A percentile compares a stretch with the other conserved stretches of the same genome.
phyloP scores from a whole-genome alignment of 2,888 invertebrate genomes.

The Torymus auratus region DNA sequence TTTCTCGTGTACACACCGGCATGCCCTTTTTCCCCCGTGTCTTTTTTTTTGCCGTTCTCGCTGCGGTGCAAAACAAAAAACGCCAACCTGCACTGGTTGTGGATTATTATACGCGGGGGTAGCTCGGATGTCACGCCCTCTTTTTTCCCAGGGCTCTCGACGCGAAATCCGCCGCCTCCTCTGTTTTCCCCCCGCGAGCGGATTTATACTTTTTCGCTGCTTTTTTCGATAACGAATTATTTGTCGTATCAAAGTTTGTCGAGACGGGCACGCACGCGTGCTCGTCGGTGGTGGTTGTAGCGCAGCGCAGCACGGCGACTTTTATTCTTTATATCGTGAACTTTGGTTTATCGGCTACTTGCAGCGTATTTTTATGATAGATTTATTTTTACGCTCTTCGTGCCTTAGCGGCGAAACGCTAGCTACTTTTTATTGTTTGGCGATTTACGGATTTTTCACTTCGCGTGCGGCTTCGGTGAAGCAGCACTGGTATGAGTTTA shows the following conservation, averaged over 20 bases:
- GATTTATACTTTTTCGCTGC: background rate
- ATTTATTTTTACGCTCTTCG: slow-evolving; percentile 15
- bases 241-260: slow-evolving; percentile 18
- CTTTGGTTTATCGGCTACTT: slow-evolving; percentile 32
- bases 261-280: background rate
- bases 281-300: background rate
- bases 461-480: background rate
- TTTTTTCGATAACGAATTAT: slow-evolving; percentile 15
- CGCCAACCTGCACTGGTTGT: slow-evolving; percentile 18
- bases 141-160: background rate
- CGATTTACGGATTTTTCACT: background rate
- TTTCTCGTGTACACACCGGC: background rate
- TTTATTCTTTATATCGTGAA: slow-evolving; percentile 27
- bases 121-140: background rate
- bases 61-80: slow-evolving; percentile 1
- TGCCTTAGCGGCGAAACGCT: background rate
- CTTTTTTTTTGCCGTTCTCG: background rate
- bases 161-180: too few relatives aligned
- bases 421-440: background rate
- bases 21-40: background rate
- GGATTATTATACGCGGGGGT: background rate
- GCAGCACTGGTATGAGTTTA: too few relatives aligned
- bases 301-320: background rate
- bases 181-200: background rate
- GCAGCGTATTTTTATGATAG: slow-evolving; percentile 9